Evolutionary conservation across 2,888 invertebrate genomes (phyloP).

Genomic region (Cephus nigrinus): DNA sequence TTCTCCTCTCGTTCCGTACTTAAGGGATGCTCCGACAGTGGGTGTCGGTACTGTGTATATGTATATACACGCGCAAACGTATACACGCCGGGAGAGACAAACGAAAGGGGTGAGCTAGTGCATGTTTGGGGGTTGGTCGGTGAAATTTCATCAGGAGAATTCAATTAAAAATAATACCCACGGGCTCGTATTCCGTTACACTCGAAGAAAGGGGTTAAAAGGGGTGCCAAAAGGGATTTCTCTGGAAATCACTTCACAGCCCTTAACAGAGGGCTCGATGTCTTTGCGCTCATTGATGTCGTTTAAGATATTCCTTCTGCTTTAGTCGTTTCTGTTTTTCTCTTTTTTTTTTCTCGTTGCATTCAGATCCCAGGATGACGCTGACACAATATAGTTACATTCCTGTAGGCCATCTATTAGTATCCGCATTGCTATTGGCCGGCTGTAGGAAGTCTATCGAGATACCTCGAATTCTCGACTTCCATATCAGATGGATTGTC

Average conservation of each 20-base stretch:
- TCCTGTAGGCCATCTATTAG: not conserved
- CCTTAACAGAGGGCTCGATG: not conserved
- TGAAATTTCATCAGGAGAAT: conserved; percentile 61
- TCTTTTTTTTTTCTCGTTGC: not conserved
- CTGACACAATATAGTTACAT: not conserved
- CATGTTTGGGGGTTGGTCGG: not conserved
- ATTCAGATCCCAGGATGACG: not conserved
- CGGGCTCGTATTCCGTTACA: conserved; percentile 8
- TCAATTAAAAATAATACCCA: conserved; percentile 63
- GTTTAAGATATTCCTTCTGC: not conserved
- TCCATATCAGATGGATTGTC: conserved; percentile 52
- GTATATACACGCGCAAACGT: not conserved
- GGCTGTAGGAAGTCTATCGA: conserved; percentile 52
- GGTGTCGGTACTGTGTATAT: not conserved
- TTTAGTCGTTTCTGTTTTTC: not conserved
- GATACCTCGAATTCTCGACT: conserved; percentile 59
- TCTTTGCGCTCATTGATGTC: conserved; percentile 4
- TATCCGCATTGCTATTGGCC: not conserved
- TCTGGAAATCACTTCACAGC: not conserved
- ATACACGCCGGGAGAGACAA: conserved; percentile 18
- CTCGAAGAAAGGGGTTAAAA: conserved; percentile 17
- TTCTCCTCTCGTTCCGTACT: not conserved
- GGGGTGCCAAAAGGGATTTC: not conserved
- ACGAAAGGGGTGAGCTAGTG: conserved; percentile 7
- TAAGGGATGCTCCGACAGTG: not conserved